Evolutionary conservation across 2,113 vertebrate genomes (phyloP).

Genomic region (Henicopernis longicauda): DNA sequence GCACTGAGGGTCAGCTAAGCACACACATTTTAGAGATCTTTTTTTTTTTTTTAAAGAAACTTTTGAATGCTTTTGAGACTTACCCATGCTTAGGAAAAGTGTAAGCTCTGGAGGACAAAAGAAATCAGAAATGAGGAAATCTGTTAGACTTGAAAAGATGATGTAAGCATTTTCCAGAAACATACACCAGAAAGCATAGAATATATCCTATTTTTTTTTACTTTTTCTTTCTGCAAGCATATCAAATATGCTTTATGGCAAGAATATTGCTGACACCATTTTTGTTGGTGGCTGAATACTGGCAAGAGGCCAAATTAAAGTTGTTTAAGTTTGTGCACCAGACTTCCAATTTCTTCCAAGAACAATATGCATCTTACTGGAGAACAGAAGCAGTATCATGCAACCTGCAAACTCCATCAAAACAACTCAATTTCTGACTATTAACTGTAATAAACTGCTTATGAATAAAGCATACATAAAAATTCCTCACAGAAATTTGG

Average conservation of each 20-base stretch:
- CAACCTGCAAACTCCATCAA: background rate
- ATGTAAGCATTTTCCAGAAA: background rate
- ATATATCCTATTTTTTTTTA: background rate
- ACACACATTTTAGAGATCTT: background rate
- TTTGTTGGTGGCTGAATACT: background rate
- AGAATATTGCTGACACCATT: background rate
- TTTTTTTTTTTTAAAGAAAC: background rate
- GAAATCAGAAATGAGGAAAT: background rate
- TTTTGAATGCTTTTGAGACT: background rate
- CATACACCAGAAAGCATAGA: background rate
- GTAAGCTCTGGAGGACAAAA: background rate
- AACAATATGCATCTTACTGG: background rate
- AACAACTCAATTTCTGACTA: background rate
- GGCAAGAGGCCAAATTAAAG: slow-evolving; percentile 6
- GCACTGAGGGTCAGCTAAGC: background rate
- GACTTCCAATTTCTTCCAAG: background rate
- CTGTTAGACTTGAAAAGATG: background rate
- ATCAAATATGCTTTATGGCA: background rate
- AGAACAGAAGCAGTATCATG: background rate
- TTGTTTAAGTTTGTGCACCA: background rate
- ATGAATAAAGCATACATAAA: background rate
- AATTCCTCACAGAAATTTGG: background rate
- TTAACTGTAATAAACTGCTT: background rate
- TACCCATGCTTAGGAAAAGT: background rate
- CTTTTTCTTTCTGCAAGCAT: background rate